Conservation (phyloP, 2,888 invertebrate genomes). For the Aproaerema taeniolella region DNA sequence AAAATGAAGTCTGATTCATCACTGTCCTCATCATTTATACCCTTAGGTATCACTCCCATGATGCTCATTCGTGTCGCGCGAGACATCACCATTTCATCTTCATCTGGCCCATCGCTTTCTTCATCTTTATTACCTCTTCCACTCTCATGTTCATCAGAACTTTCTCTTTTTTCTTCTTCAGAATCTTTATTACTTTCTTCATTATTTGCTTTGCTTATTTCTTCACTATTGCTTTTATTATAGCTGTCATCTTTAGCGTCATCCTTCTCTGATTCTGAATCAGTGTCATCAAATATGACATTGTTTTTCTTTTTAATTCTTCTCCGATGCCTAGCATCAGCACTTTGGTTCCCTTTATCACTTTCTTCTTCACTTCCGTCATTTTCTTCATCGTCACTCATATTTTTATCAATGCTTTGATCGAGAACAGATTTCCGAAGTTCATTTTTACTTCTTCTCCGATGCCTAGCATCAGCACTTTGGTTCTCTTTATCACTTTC, state of each 20-base stretch:
- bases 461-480: no score
- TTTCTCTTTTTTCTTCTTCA: background rate
- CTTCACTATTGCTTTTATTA: constrained; percentile 9
- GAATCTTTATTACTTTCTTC: constrained; percentile 5
- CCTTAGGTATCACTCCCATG: constrained; percentile 60
- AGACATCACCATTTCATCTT: constrained; percentile 64
- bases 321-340: no score
- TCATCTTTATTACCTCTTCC: constrained; percentile 25
- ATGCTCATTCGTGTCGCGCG: constrained; percentile 71
- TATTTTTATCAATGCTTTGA: constrained; percentile 12
- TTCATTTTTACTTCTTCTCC: constrained; percentile 17
- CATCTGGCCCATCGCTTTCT: constrained; percentile 46
- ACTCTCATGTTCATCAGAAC: constrained; percentile 13
- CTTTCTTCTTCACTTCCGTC: constrained; percentile 13
- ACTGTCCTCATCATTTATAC: constrained; percentile 43
- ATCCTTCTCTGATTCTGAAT: constrained; percentile 13
- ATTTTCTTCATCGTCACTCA: constrained; percentile 18
- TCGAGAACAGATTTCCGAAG: constrained; percentile 11
- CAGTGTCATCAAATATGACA: background rate
- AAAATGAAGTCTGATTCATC: constrained; percentile 67
- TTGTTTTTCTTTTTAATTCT: constrained; percentile 3
- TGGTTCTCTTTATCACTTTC: constrained; percentile 13
- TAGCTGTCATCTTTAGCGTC: constrained; percentile 12
- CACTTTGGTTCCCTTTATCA: constrained; percentile 13
- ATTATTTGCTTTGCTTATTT: background rate